Base-by-base conservation (phyloP, 2,113 vertebrate species). In the Psophia crepitans region DNA sequence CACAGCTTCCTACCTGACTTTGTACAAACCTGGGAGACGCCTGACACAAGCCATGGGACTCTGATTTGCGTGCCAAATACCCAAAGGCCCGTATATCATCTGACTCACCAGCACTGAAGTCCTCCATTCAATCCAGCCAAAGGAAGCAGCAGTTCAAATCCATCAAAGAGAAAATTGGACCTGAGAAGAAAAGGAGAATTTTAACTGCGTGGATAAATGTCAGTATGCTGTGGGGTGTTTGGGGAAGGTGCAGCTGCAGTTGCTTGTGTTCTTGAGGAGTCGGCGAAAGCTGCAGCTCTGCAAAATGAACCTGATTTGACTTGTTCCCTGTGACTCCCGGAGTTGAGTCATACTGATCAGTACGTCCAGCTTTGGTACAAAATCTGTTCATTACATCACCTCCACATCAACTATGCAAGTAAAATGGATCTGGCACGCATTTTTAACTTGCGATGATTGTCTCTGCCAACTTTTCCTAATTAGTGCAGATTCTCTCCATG, bases 381-480 rank as follows among this genome's bases (percentile, higher is more conserved):
- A 94, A 92, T 46, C n/a, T 69, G 48, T 79, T 95, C 69, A 77
- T 95, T 90, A 68, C 73, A 84, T 76, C 91, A 84, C 28, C 73
- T 93, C 39, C 54, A 93, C 66, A 83, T 83, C 54, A 89, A 43
- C 65, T 84, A 20, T 14, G 81, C 56, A 75, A 93, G 24, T 64
- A 84, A 87, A 93, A 85, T 20, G 65, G 66, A 84, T 23, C 28
- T 85, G 76, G 91, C 70, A 51, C 63, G 66, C n/a, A 16, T 77
- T 94, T 94, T 91, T 86, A 75, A 91, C 77, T 93, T 73, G 75
- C 60, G 78, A 32, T 58, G 14, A 69, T 66, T 81, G 64, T 56
- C 76, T 95, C 90, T 81, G 85, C 80, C 75, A 90, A 43, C 71
- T 87, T 78, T 74, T 89, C 61, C 73, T 90, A 94, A 94, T 90